Percentiles rank a stretch among this genome's conserved stretches.
Conservation (phyloP, 30 jellyfish, hydroid and myxozoan genomes). For the Hydractinia symbiolongicarpus region DNA sequence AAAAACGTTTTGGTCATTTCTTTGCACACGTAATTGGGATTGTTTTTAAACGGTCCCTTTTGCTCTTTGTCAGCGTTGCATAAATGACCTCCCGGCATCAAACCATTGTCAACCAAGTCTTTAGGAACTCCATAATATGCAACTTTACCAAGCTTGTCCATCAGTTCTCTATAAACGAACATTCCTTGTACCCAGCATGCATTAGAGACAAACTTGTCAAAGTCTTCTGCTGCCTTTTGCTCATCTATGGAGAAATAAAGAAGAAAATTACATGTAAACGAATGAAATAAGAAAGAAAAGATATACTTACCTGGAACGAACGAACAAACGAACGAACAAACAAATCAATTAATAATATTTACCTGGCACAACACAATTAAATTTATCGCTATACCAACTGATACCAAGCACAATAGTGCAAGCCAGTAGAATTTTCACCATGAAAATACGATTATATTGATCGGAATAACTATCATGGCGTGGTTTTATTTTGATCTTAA, state of each 20-base stretch:
- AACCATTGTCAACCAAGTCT: neutral
- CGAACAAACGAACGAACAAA: neutral
- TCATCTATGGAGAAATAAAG: neutral
- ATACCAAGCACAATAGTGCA: slow-evolving; percentile 30
- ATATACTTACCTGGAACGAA: neutral
- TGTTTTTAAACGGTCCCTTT: neutral
- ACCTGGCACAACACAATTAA: slow-evolving; percentile 31
- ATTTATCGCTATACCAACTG: slow-evolving; percentile 30
- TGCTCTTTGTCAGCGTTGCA: neutral
- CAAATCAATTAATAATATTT: neutral
- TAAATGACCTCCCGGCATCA: neutral
- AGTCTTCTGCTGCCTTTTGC: neutral
- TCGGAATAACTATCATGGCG: slow-evolving; percentile 31
- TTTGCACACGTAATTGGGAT: neutral
- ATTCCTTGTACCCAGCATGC: slow-evolving; percentile 17
- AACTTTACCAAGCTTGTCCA: neutral
- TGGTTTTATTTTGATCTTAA: slow-evolving; percentile 20
- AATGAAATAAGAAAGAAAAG: neutral
- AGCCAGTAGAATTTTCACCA: slow-evolving; percentile 29
- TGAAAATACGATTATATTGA: slow-evolving; percentile 38
- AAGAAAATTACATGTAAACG: neutral
- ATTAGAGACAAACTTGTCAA: neutral
- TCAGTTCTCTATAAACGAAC: slow-evolving; percentile 5
- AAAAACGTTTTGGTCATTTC: slow-evolving; percentile 9
- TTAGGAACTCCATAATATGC: slow-evolving; percentile 8